Evolutionary conservation across 2,113 vertebrate species (phyloP).

Genomic region (Hiodon alosoides): DNA sequence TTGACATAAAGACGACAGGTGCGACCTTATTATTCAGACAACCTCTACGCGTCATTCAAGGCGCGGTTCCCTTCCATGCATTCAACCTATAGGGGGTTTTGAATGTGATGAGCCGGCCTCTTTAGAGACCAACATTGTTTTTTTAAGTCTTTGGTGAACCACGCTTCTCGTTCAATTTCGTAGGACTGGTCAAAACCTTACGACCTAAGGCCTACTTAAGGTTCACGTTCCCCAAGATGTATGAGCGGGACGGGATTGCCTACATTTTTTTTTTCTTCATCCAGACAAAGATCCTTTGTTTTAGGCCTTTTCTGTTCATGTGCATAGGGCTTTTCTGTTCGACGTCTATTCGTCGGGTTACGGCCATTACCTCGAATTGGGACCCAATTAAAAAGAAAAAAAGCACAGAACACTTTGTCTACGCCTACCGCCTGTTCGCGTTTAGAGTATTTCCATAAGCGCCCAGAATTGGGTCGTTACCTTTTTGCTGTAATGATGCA

Average conservation of each 20-base stretch:
- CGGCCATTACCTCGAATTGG: conserved; percentile 24
- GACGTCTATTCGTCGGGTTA: conserved; percentile 9
- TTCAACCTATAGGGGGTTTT: not conserved
- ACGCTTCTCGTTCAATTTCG: conserved; percentile 8
- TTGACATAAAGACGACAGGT: conserved; percentile 13
- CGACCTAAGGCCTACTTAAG: conserved; percentile 29
- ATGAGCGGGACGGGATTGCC: conserved; percentile 19
- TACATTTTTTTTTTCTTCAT: conserved; percentile 10
- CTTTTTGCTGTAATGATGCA: conserved; percentile 15
- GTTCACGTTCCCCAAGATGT: conserved; percentile 20
- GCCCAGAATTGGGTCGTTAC: not conserved
- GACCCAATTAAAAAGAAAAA: conserved; percentile 36
- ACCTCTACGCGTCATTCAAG: not conserved
- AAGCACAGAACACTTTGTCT: conserved; percentile 23
- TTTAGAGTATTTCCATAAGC: conserved; percentile 11
- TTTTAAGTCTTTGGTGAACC: not conserved
- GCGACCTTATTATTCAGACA: conserved; percentile 5
- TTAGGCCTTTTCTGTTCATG: conserved; percentile 19
- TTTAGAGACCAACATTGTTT: conserved; percentile 13
- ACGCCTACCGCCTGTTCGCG: conserved; percentile 8
- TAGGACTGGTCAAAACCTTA: conserved; percentile 13
- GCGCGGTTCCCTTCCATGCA: not conserved
- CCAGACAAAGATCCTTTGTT: conserved; percentile 32
- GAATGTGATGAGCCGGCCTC: conserved; percentile 20
- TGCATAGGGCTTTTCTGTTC: not conserved